These are phyloP conservation scores for Poliocrania exsul DNA, from an alignment of 2,797 vertebrate genomes.

Conservation along the genomic window DNA sequence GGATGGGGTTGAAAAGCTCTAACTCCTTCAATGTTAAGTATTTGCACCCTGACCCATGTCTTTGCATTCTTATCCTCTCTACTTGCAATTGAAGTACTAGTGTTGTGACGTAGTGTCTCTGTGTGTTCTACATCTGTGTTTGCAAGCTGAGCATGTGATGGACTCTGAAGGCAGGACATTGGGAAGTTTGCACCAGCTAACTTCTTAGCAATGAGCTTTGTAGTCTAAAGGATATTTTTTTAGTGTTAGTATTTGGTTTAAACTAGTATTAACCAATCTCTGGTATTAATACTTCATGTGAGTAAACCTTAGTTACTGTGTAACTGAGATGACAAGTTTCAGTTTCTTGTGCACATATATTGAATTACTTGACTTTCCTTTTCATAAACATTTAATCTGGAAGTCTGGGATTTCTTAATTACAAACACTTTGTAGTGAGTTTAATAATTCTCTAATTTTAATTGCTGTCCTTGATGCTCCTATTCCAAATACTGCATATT, in stretches of 20 bases:
- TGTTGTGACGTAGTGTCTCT: neutral
- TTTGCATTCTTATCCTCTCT: neutral
- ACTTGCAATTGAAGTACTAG: accelerated
- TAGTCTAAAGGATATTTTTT: neutral
- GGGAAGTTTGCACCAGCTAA: neutral
- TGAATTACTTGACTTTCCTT: neutral
- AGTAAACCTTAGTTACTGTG: neutral
- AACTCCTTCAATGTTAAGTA: neutral
- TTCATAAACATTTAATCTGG: neutral
- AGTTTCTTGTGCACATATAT: neutral
- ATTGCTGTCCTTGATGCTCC: neutral
- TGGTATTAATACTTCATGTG: neutral
- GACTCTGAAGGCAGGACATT: neutral
- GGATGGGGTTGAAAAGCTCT: neutral
- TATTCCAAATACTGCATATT: neutral
- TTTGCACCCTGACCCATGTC: neutral
- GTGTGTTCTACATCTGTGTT: neutral
- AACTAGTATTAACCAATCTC: neutral
- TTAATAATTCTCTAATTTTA: neutral
- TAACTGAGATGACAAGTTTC: neutral
- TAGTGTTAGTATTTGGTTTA: neutral
- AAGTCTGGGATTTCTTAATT: neutral
- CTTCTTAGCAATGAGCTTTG: neutral
- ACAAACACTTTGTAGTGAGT: neutral
- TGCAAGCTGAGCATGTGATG: neutral